Conservation (phyloP, 2,113 vertebrate species). For the Phodopus roborovskii region DNA sequence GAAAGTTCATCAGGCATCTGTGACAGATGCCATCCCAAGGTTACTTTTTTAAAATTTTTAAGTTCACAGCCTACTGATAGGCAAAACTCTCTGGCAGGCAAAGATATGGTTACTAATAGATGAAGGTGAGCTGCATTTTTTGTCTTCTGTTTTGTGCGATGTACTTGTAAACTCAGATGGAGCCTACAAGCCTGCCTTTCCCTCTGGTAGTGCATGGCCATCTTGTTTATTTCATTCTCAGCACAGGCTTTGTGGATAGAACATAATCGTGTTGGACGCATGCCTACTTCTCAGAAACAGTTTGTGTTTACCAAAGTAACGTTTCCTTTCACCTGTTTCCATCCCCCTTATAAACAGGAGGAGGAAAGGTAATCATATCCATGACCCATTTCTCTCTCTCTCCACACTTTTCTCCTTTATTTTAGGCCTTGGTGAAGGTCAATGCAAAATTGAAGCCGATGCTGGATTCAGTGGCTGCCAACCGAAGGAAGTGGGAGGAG, state of each 20-base stretch:
- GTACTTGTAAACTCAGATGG: not conserved
- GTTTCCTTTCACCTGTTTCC: conserved; percentile 28
- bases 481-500: conserved; percentile 96
- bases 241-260: not conserved
- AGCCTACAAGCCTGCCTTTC: not conserved
- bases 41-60: conserved; percentile 18
- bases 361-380: not conserved
- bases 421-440: conserved; percentile 94
- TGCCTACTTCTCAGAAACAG: conserved; percentile 13
- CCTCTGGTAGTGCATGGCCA: not conserved
- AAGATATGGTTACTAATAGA: not conserved
- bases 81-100: not conserved
- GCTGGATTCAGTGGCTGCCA: conserved; percentile 93
- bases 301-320: not conserved
- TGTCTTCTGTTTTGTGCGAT: conserved; percentile 8
- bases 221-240: not conserved
- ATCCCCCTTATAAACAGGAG: not conserved
- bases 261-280: not conserved
- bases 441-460: conserved; percentile 97
- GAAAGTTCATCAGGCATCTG: not conserved
- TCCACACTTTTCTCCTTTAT: conserved; percentile 52
- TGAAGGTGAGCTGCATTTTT: not conserved
- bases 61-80: not conserved
- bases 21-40: not conserved
- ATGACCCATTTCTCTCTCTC: conserved; percentile 28